Conservation (phyloP, 2,113 vertebrate species). For the Megaptera novaeangliae region DNA sequence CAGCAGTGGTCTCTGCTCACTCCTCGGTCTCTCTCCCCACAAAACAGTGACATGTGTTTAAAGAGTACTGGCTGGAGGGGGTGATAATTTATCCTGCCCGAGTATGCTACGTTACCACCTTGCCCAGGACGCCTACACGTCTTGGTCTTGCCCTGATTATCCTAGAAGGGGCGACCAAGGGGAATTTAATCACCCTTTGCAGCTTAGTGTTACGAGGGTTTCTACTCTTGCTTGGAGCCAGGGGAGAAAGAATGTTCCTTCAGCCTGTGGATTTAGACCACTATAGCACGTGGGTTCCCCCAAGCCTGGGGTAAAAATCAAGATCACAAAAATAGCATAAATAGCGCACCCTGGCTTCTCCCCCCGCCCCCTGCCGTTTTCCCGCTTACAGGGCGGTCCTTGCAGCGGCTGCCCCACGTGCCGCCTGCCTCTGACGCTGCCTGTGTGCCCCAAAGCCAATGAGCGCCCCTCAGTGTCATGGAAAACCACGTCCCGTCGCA, state of each 20-base stretch:
- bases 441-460: accelerated
- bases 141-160: background rate
- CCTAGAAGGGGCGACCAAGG: background rate
- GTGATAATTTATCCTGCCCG: accelerated
- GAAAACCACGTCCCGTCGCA: background rate
- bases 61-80: background rate
- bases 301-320: background rate
- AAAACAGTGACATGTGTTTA: accelerated
- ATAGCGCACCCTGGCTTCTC: background rate
- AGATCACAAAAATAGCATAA: background rate
- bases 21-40: background rate
- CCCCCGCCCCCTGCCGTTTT: background rate
- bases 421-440: background rate
- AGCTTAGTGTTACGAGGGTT: background rate
- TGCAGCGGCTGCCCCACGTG: background rate
- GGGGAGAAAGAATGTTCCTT: background rate
- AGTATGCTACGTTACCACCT: background rate
- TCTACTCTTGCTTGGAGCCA: background rate
- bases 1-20: background rate
- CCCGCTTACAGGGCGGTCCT: background rate
- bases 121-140: background rate
- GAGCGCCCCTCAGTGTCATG: background rate
- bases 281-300: background rate
- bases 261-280: background rate
- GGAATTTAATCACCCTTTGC: background rate